A percentile compares a stretch with the other conserved stretches of the same genome.
phyloP scores from a whole-genome alignment of 2,888 invertebrate genomes.

The Hypercompe scribonia region DNA sequence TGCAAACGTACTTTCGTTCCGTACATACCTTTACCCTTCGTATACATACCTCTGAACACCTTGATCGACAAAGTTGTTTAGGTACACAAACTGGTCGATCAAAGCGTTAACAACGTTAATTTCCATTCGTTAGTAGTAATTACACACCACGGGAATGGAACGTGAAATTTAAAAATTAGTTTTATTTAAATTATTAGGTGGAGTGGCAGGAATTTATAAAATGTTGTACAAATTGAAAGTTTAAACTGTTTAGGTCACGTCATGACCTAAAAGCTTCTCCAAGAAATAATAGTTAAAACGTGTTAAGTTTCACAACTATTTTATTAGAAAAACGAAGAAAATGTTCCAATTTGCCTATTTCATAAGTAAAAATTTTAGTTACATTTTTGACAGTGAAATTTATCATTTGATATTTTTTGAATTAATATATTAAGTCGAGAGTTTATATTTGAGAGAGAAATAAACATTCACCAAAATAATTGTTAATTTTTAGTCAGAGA shows the following conservation, averaged over 20 bases:
- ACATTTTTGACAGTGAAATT: background rate
- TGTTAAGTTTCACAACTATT: background rate
- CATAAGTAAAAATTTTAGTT: background rate
- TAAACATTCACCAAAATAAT: background rate
- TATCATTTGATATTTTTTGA: background rate
- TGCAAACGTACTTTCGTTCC: no score
- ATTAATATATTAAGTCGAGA: background rate
- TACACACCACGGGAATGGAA: background rate
- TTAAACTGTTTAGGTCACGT: slow-evolving; percentile 3
- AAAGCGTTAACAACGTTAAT: background rate
- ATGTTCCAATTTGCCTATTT: background rate
- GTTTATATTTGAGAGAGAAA: background rate
- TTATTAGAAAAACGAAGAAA: background rate
- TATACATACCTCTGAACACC: no score
- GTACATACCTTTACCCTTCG: no score
- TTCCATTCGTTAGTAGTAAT: background rate
- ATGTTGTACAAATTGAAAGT: background rate
- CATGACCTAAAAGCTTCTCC: background rate
- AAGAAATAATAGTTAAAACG: background rate
- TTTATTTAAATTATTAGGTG: background rate
- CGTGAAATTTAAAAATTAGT: background rate
- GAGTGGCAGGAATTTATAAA: background rate
- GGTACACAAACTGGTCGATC: no score
- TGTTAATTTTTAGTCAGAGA: background rate
- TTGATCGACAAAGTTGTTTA: no score